Evolutionary conservation across 2,888 invertebrate species (phyloP).

Genomic region (Carcina quercana): DNA sequence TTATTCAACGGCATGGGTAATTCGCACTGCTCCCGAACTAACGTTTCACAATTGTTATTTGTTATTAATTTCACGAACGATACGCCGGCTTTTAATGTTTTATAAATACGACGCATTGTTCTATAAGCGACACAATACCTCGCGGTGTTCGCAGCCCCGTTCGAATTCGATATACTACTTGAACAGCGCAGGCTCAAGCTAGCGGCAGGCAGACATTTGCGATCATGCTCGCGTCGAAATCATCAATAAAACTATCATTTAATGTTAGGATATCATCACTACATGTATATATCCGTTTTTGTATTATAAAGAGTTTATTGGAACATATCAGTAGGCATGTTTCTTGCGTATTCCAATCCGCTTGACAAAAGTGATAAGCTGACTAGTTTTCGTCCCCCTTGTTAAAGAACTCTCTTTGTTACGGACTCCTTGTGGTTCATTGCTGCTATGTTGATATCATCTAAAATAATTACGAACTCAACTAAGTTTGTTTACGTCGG

Average conservation of each 20-base stretch:
- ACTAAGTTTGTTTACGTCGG: too few species aligned
- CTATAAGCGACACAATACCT: constrained; percentile 69
- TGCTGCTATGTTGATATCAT: too few species aligned
- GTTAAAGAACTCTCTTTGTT: too few species aligned
- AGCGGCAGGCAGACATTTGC: constrained; percentile 40
- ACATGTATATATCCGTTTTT: neutral
- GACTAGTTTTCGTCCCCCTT: too few species aligned
- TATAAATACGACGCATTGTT: constrained; percentile 74
- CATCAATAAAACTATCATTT: constrained; percentile 7
- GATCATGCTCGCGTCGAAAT: constrained; percentile 23
- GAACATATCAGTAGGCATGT: neutral
- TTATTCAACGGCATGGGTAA: constrained; percentile 61
- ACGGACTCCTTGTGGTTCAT: too few species aligned
- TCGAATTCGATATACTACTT: constrained; percentile 54
- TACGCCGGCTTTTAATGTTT: constrained; percentile 72
- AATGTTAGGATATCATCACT: neutral
- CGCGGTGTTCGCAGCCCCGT: constrained; percentile 50
- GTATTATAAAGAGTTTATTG: neutral
- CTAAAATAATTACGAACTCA: too few species aligned
- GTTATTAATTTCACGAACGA: constrained; percentile 74
- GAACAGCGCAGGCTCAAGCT: constrained; percentile 32
- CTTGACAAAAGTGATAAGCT: too few species aligned
- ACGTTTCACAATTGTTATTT: constrained; percentile 74
- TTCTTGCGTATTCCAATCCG: too few species aligned
- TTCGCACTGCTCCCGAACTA: constrained; percentile 68